Evolutionary conservation across 2,797 vertebrate genomes (phyloP), one percentile per base, ranked within the genome.

Genomic region (Pseudochromis fuscus): DNA sequence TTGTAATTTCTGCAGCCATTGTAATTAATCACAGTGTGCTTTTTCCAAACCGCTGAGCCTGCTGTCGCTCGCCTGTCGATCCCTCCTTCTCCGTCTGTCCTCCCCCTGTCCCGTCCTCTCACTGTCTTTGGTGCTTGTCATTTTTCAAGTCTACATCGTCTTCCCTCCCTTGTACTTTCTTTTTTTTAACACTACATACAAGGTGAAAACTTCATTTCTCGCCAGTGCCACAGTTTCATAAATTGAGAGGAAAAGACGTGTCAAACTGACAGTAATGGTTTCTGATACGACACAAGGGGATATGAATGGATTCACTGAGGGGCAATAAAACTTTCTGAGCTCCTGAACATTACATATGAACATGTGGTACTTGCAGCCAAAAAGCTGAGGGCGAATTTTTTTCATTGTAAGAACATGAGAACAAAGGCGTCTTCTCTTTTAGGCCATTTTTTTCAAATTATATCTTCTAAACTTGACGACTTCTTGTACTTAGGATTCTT

Each of bases 1-100:
- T 84, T 87, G 76, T 77, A 78, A 88, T 88, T 83, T 86, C 67
- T 83, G 52, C 51, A 46, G 76, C 69, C 24, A 11, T 53, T 65
- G 71, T 80, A 86, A 92, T 92, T 87, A 91, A 91, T 90, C 73
- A 81, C 38, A 19, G 35, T 5, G 62, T 49, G 70, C 5, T 60
- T 85, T 81, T 60, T 35, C 58, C 57, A 60, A 77, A 84, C 64
- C 28, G 21, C 50, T 48, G 66, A 87, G 65, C 51, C 72, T 31
- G 61, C 64, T 5, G 37, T 13, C 52, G 7, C 72, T 79, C 60
- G 7, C 84, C 68, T 0, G 50, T 79, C 75, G 6, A 6, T 68
- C 46, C 63, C 40, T 73, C 67, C 75, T 23, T 27, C 72, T 28
- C 73, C 45, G 31, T 65, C 73, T 31, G 49, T 72, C 69, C 77